Evolutionary conservation across 1,140 invertebrate species (phyloP), one percentile per base, ranked within the genome.

Genomic region (Temnothorax curvispinosus): DNA sequence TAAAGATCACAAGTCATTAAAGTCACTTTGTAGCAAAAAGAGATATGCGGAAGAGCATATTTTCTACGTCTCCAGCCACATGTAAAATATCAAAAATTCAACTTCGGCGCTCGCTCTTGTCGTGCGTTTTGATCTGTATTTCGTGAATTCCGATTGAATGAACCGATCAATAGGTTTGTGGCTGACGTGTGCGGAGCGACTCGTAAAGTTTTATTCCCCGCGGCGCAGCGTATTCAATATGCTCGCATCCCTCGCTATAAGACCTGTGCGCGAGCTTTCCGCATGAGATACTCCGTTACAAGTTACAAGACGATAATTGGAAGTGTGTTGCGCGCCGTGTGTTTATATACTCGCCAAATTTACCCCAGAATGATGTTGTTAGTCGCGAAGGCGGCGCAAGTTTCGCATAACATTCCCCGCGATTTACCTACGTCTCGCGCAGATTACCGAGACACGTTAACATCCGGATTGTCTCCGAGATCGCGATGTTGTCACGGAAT

Each of bases 91-190:
- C n/a, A 58, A 71, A 15, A 87, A 75, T n/a, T 84, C 75, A 18
- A 50, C 18, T 54, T 62, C 15, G 60, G 27, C 18, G 9, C 54
- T 81, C 3, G 21, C 6, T 27, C 58, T 38, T 64, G 41, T 72
- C 35, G 54, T 56, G 65, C 67, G 65, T 58, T 60, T 72, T 56
- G 69, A 47, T 56, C 71, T 50, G 38, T 69, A 60, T 82, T 85
- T 85, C 76, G 52, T 90, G 60, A 86, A 90, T 90, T 90, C 81
- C 64, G 81, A 90, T 90, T 60, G 67, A 81, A 75, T 52, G 44
- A 62, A 60, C 65, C 62, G 88, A 89, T 90, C 88, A 69, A 89
- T 84, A 85, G 62, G 13, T 41, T 27, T 32, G 38, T 54, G 38
- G 27, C 15, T 82, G 76, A 21, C 13, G 27, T 58, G 27, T 85